phyloP scores from a whole-genome alignment of 2,888 invertebrate genomes.

The Hyppa rectilinea region DNA sequence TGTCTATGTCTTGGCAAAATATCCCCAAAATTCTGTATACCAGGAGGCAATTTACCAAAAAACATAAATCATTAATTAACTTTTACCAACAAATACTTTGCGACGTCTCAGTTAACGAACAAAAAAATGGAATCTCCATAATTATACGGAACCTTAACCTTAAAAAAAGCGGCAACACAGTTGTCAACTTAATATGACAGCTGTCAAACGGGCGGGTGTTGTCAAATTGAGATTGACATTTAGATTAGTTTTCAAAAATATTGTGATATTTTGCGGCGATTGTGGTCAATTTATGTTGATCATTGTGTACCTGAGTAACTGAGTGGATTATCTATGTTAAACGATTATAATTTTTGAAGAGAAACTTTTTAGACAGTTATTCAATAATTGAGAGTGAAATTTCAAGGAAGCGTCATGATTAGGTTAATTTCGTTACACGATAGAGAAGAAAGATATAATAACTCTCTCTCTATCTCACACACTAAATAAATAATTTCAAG shows the following conservation, averaged over 20 bases:
- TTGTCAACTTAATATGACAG: constrained; percentile 87
- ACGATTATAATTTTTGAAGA: neutral
- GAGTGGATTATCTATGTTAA: constrained; percentile 19
- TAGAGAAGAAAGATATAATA: too few relatives aligned
- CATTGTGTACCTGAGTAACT: constrained; percentile 67
- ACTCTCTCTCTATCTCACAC: too few relatives aligned
- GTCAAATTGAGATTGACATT: constrained; percentile 80
- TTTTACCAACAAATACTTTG: neutral
- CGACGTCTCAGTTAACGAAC: constrained; percentile 5
- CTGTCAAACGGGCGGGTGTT: constrained; percentile 84
- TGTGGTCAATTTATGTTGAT: constrained; percentile 60
- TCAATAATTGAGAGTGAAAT: too few relatives aligned
- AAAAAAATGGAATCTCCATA: neutral
- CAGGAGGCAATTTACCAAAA: neutral
- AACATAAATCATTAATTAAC: constrained; percentile 13
- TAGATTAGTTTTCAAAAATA: constrained; percentile 74
- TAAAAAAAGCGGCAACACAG: constrained; percentile 77
- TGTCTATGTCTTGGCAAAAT: neutral
- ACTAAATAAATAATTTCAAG: too few relatives aligned
- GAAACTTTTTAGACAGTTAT: too few relatives aligned
- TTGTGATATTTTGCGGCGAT: constrained; percentile 70
- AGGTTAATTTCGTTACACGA: too few relatives aligned
- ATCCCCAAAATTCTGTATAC: neutral
- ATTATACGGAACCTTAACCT: constrained; percentile 14
- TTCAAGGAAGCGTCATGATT: too few relatives aligned